Base-by-base conservation (phyloP, 2,797 vertebrate genomes). In the Eupleurogrammus muticus region DNA sequence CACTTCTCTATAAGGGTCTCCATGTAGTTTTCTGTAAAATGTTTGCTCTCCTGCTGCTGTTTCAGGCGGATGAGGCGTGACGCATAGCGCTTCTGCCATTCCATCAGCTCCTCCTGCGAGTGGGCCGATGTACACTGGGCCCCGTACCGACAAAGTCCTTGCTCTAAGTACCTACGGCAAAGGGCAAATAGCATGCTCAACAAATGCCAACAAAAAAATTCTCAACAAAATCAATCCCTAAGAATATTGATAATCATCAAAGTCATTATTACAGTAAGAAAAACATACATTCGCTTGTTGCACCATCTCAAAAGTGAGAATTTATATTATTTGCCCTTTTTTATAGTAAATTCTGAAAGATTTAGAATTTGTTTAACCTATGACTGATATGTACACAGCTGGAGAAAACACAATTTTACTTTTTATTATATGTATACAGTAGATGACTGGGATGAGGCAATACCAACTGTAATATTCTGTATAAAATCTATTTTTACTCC, bases 1-100 rank as follows among this genome's bases (percentile, higher is more conserved):
- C 98, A 99, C 92, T 99, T 99, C 92, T 99, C 98, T 77, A 99
- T 99, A 81, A 99, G 93, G n/a, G 95, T 95, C 92, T 99, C 98
- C 95, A 98, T 99, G 89, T 99, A 99, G 93, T 94, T 99, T 90
- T 98, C 97, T 0, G 96, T 96, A 90, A 97, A 97, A 82, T 98
- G 97, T 66, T 96, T 97, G 89, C 95, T 98, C 77, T 99, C 98
- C 88, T 97, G 97, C 89, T 99, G 97, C 89, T 99, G 97, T 86
- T 99, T 99, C 76, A 99, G 86, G 62, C 95, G 95, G 88, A 99
- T 98, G 91, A 99, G 89, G 75, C 98, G 96, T 35, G 96, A 98
- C n/a, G 98, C 97, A 0, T 99, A 99, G 64, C 98, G 95, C 58
- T 96, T 98, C 92, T 99, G 98, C 98, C 98, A 99, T 85, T 99